Evolutionary conservation across 2,888 invertebrate species (phyloP).

Genomic region (Macrophya annulata): DNA sequence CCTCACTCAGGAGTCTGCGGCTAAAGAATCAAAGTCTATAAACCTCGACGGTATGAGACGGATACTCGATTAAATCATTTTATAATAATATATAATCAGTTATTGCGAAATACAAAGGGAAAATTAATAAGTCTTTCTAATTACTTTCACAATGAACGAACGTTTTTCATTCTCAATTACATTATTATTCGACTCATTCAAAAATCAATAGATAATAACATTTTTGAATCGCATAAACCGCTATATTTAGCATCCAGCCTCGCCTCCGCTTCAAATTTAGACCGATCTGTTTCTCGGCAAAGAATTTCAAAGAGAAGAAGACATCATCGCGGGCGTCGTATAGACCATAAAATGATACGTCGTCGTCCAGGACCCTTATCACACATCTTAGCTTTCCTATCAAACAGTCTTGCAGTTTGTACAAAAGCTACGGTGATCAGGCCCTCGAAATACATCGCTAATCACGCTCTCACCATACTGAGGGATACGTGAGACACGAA

Average conservation of each 20-base stretch:
- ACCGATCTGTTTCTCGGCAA: conserved; percentile 44
- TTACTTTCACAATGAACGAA: not conserved
- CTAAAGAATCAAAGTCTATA: conserved; percentile 5
- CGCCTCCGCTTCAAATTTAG: conserved; percentile 1
- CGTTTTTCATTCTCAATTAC: not conserved
- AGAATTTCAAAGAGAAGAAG: conserved; percentile 67
- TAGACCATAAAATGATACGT: conserved; percentile 64
- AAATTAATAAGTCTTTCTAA: not conserved
- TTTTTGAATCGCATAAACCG: not conserved
- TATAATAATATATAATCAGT: not conserved
- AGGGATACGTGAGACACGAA: conserved; percentile 28
- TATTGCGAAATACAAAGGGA: too few relatives aligned
- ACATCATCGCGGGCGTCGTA: conserved; percentile 61
- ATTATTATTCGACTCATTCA: not conserved
- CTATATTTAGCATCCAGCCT: not conserved
- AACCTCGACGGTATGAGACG: not conserved
- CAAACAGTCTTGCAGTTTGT: conserved; percentile 67
- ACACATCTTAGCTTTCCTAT: conserved; percentile 69
- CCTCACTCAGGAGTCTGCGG: not conserved
- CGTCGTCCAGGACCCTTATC: conserved; percentile 71
- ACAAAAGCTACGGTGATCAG: conserved; percentile 69
- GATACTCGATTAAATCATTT: not conserved
- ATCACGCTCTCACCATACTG: conserved; percentile 27
- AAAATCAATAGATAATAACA: conserved; percentile 1
- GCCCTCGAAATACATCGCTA: conserved; percentile 69